A percentile compares a stretch with the other conserved stretches of the same genome.
These are phyloP conservation scores for Drosophila quadrilineata DNA, from an alignment of 1,140 invertebrate genomes.

Conservation along the genomic window DNA sequence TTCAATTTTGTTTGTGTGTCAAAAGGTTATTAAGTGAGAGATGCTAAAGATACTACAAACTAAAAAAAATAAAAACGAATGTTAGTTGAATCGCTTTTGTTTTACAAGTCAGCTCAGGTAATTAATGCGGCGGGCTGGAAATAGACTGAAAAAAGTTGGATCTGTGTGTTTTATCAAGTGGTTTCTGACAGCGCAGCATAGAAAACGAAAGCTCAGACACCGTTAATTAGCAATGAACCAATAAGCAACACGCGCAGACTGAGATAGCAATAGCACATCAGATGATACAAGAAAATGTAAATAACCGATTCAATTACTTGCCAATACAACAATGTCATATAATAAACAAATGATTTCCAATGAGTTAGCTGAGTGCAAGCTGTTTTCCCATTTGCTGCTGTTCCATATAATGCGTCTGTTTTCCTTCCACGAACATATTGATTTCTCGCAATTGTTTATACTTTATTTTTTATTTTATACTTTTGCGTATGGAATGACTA, in stretches of 20 bases:
- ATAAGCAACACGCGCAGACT: slow-evolving; percentile 32
- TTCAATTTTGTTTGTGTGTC: slow-evolving; percentile 72
- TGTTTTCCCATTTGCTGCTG: too few relatives aligned
- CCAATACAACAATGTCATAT: slow-evolving; percentile 66
- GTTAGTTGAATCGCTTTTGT: slow-evolving; percentile 30
- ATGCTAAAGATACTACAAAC: slow-evolving; percentile 48
- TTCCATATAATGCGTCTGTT: slow-evolving; percentile 26
- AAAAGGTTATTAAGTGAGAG: slow-evolving; percentile 71
- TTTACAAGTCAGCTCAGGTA: slow-evolving; percentile 23
- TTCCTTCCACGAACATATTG: slow-evolving; percentile 7
- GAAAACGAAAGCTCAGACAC: slow-evolving; percentile 66
- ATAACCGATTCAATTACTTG: slow-evolving; percentile 50
- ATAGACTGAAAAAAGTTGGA: slow-evolving; percentile 1
- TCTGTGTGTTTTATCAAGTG: slow-evolving; percentile 11
- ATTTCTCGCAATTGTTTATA: slow-evolving; percentile 49
- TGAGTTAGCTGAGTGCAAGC: slow-evolving; percentile 7
- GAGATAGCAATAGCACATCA: not conserved
- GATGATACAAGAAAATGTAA: slow-evolving; percentile 14
- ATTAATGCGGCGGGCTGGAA: slow-evolving; percentile 34
- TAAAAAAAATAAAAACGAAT: too few relatives aligned
- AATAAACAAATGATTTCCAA: slow-evolving; percentile 59
- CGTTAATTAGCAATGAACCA: slow-evolving; percentile 61
- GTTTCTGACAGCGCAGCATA: slow-evolving; percentile 19
- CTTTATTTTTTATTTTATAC: slow-evolving; percentile 31
- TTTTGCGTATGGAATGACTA: slow-evolving; percentile 27